Percentiles rank a stretch among this genome's conserved stretches.
Evolutionary conservation across 2,113 vertebrate genomes (phyloP).

Genomic region (Saccopteryx bilineata): DNA sequence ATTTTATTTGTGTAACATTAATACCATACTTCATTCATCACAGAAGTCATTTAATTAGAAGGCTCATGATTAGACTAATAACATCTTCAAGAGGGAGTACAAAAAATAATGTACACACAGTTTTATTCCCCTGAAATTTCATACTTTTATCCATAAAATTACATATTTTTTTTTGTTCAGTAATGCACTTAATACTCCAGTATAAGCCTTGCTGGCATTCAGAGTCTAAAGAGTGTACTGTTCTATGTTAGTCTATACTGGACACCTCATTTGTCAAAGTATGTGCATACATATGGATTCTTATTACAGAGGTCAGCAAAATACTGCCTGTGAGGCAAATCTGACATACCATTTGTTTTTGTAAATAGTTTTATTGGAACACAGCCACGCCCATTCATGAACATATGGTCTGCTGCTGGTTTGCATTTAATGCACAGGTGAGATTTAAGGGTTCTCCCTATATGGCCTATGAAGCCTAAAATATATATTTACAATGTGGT

Average conservation of each 20-base stretch:
- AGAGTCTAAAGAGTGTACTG: not conserved
- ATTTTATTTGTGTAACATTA: not conserved
- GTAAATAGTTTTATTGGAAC: not conserved
- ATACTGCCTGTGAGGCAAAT: not conserved
- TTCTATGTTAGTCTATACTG: not conserved
- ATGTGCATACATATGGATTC: not conserved
- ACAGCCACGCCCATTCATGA: not conserved
- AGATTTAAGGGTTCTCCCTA: not conserved
- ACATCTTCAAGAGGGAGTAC: not conserved
- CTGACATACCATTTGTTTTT: not conserved
- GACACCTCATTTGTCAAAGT: not conserved
- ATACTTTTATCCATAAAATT: not conserved
- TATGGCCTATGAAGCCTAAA: not conserved
- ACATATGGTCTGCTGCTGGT: not conserved
- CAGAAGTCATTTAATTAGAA: slow-evolving; percentile 28
- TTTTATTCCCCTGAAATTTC: not conserved
- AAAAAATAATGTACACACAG: not conserved
- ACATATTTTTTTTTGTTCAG: not conserved
- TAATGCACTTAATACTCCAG: not conserved
- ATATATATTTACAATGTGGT: not conserved
- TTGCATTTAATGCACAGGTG: slow-evolving; percentile 7
- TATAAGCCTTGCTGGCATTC: not conserved
- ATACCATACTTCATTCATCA: not conserved
- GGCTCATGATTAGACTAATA: not conserved
- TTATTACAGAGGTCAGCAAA: not conserved